Base-by-base conservation (phyloP, 1,140 invertebrate genomes). In the Drosophila elegans region DNA sequence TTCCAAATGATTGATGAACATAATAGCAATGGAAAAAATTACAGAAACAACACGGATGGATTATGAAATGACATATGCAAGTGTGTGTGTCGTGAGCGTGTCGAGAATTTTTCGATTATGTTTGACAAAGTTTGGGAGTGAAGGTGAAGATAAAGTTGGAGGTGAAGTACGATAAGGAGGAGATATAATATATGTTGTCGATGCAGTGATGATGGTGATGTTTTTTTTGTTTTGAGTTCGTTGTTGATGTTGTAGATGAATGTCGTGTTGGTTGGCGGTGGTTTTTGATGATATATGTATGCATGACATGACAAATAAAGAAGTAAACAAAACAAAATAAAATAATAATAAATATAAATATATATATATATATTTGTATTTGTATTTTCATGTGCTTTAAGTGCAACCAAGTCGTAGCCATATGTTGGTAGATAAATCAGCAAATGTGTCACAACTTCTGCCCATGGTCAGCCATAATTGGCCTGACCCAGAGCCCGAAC, bases 1-100 rank as follows among this genome's bases (percentile, higher is more conserved):
- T 82, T 78, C 83, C 64, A 68, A 81, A 76, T 88, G 83, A 86
- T 88, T 86, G 71, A 86, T 88, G 82, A 88, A 74, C 68, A 66
- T 77, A 73, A 85, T 57, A 68, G 85, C 55, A 66, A 63, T 51
- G 48, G 48, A 59, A 71, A 57, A 68, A 68, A 61, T 71, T 80
- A 73, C 48, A 78, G 57, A 86, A 64, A 88, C 38, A 71, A 75
- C 69, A 74, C 59, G 41, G 68, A 63, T 53, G 45, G 53, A 81
- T 85, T 88, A 82, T 88, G 82, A 82, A 86, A 86, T 86, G 61
- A 29, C 63, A 67, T 66, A 59, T 78, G 63, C 61, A 45, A 46
- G 63, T 36, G 57, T 63, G 64, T 64, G 72, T 34, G 67, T 56
- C 36, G 55, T 68, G 63, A 74, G 69, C 83, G 82, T 88, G 82